Percentiles rank a stretch among this genome's conserved stretches.
phyloP scores from a whole-genome alignment of 2,888 invertebrate genomes.

The Drosophila seclusa region DNA sequence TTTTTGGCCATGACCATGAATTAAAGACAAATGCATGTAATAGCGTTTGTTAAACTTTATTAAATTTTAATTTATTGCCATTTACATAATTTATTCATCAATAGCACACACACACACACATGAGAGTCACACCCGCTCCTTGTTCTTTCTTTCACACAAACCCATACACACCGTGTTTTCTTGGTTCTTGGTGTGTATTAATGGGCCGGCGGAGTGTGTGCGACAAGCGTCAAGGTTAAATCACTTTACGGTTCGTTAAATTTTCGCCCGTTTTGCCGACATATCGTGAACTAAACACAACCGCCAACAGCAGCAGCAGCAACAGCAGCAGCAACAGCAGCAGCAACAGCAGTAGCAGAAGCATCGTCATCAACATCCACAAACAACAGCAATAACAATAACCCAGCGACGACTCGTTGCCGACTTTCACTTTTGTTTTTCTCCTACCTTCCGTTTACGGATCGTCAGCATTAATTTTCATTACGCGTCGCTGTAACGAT shows the following conservation, averaged over 20 bases:
- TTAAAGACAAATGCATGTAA: conserved; percentile 28
- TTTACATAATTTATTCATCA: conserved; percentile 71
- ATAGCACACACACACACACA: conserved; percentile 20
- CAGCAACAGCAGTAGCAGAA: not conserved
- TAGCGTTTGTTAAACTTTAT: conserved; percentile 54
- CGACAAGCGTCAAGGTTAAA: conserved; percentile 77
- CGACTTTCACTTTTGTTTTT: conserved; percentile 64
- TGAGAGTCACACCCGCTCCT: not conserved
- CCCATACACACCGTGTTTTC: not conserved
- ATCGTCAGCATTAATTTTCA: conserved; percentile 81
- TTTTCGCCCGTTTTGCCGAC: conserved; percentile 57
- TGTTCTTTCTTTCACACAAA: not conserved
- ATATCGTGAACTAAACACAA: conserved; percentile 38
- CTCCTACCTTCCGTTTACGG: conserved; percentile 67
- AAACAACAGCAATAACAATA: not conserved
- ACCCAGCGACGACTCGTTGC: conserved; percentile 17
- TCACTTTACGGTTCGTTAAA: conserved; percentile 79
- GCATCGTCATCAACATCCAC: not conserved
- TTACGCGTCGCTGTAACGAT: conserved; percentile 77
- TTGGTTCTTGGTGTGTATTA: conserved; percentile 56
- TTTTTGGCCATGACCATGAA: conserved; percentile 3
- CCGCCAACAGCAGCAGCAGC: conserved; percentile 9
- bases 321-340: conserved; percentile 8
- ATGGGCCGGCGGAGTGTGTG: conserved; percentile 58
- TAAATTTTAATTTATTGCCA: conserved; percentile 73